Conservation (phyloP, 2,797 vertebrate genomes). For the Gorsachius magnificus region DNA sequence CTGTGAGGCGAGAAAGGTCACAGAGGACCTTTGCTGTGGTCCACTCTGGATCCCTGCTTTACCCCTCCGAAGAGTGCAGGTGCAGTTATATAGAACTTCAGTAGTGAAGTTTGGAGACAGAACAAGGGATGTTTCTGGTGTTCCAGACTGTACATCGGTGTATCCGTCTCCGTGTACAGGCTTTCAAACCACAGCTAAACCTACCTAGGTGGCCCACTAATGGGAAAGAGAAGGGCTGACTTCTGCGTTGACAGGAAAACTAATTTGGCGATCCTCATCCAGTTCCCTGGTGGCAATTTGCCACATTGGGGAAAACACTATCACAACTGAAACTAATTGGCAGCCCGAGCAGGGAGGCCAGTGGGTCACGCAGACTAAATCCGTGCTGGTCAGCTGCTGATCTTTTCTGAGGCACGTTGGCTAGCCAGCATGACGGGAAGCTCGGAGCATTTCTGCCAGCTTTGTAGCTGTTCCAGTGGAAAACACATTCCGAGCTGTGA, state of each 20-base stretch:
- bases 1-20: background rate
- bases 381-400: background rate
- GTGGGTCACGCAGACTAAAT: background rate
- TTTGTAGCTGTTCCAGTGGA: background rate
- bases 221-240: background rate
- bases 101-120: background rate
- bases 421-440: background rate
- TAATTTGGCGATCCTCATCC: background rate
- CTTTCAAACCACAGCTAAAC: background rate
- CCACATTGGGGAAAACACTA: background rate
- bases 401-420: background rate
- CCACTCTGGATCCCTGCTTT: background rate
- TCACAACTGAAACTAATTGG: background rate
- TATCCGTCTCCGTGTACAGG: background rate
- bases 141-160: background rate
- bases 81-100: background rate
- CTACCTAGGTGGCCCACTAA: background rate
- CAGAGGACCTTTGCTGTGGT: background rate
- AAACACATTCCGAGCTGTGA: background rate
- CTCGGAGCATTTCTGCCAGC: background rate
- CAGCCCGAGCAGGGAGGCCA: constrained; percentile 15
- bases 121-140: background rate
- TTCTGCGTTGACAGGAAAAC: background rate
- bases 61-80: background rate
- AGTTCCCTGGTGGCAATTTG: background rate